A percentile compares a stretch with the other conserved stretches of the same genome.
These are phyloP conservation scores for Ciconia boyciana DNA, from an alignment of 2,113 vertebrate species.

Conservation along the genomic window DNA sequence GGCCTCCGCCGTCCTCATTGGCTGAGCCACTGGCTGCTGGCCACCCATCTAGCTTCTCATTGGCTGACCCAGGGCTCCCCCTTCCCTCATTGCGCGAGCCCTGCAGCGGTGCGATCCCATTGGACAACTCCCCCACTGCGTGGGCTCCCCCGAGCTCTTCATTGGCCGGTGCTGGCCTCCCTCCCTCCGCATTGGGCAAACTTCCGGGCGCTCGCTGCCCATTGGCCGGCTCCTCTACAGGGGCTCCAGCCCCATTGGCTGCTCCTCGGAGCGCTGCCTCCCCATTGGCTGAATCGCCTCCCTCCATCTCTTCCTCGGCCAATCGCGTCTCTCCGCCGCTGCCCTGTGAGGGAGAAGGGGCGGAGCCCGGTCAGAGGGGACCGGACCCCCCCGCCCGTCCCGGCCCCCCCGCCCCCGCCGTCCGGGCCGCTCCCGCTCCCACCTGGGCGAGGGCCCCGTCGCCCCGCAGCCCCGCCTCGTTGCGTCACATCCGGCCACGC, in stretches of 20 bases:
- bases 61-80: neutral
- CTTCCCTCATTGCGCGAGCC: neutral
- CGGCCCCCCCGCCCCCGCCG: too few species aligned
- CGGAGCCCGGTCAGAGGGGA: too few species aligned
- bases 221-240: neutral
- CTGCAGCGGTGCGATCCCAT: neutral
- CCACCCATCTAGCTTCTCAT: neutral
- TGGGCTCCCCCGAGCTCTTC: neutral
- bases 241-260: neutral
- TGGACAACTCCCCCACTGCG: neutral
- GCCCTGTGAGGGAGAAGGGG: neutral
- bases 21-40: neutral
- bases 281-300: neutral
- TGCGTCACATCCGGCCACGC: too few species aligned
- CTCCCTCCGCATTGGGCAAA: neutral
- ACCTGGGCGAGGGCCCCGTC: too few species aligned
- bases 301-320: neutral
- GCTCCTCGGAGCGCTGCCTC: neutral
- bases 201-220: neutral
- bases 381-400: too few species aligned
- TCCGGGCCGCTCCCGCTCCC: too few species aligned
- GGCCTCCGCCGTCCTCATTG: neutral
- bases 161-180: neutral
- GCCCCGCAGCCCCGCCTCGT: too few species aligned
- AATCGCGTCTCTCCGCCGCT: neutral